phyloP scores from a whole-genome alignment of 1,140 invertebrate species.

The Bombus huntii region DNA sequence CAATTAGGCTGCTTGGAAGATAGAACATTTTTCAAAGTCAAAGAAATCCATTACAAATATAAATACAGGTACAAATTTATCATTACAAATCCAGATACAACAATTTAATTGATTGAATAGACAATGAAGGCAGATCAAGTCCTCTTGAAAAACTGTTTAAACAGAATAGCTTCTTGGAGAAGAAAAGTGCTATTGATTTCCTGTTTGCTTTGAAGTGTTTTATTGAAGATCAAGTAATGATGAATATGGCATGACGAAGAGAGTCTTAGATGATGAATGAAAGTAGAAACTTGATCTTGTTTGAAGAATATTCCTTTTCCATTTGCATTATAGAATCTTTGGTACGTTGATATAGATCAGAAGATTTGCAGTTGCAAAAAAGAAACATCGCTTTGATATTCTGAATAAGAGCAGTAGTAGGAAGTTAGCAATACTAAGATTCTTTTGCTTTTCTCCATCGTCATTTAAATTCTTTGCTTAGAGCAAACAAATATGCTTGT shows the following conservation, averaged over 20 bases:
- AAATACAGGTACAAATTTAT: not conserved
- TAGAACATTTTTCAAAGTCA: not conserved
- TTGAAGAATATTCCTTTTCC: not conserved
- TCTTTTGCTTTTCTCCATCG: not conserved
- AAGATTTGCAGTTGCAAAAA: not conserved
- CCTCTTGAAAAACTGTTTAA: not conserved
- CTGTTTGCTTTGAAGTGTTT: not conserved
- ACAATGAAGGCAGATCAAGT: not conserved
- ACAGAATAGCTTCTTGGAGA: not conserved
- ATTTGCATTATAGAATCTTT: not conserved
- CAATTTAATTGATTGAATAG: not conserved
- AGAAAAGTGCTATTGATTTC: not conserved
- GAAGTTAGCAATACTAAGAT: not conserved
- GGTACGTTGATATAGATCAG: too few relatives aligned
- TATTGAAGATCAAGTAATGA: not conserved
- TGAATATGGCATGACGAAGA: not conserved
- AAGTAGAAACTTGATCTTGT: not conserved
- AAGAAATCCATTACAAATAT: not conserved
- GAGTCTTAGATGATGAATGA: not conserved
- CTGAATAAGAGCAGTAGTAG: not conserved
- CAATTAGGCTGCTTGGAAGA: not conserved
- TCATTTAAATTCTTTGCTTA: too few relatives aligned
- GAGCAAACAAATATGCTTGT: not conserved
- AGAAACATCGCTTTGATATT: not conserved
- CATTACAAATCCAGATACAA: too few relatives aligned